Evolutionary conservation across 2,797 vertebrate genomes (phyloP).

Genomic region (Poeciliopsis paucimaculata): DNA sequence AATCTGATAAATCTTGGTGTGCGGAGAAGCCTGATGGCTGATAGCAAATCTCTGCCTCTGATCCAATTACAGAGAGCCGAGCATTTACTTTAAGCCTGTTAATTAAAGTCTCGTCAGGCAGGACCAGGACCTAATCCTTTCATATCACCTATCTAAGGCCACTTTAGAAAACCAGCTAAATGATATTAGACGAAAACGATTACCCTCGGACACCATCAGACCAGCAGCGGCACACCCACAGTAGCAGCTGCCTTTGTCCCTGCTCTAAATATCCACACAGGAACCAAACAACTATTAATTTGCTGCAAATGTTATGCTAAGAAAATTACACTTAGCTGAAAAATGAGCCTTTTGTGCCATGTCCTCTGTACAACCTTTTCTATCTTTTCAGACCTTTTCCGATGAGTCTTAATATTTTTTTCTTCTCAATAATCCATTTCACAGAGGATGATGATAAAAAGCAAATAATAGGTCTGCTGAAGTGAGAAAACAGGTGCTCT

Average conservation of each 20-base stretch:
- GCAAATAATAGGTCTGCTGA: slow-evolving; percentile 4
- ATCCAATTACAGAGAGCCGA: slow-evolving; percentile 79
- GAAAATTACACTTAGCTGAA: slow-evolving; percentile 1
- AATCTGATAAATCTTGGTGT: slow-evolving; percentile 71
- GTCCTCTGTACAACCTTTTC: slow-evolving; percentile 12
- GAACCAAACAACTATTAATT: slow-evolving; percentile 16
- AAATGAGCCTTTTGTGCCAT: slow-evolving; percentile 3
- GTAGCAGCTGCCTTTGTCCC: neutral
- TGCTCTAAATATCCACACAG: neutral
- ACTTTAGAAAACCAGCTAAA: slow-evolving; percentile 65
- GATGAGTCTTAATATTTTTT: neutral
- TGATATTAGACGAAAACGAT: slow-evolving; percentile 59
- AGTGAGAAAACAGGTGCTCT: slow-evolving; percentile 6
- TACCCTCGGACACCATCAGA: slow-evolving; percentile 43
- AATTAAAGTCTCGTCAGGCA: slow-evolving; percentile 80
- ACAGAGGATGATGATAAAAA: slow-evolving; percentile 11
- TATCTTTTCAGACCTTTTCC: slow-evolving; percentile 13
- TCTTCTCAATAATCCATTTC: neutral
- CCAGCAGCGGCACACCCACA: slow-evolving; percentile 23
- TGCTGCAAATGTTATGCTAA: slow-evolving; percentile 1
- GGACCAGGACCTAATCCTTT: slow-evolving; percentile 68
- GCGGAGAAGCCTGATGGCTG: slow-evolving; percentile 79
- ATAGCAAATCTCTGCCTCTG: slow-evolving; percentile 76
- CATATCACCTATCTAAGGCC: slow-evolving; percentile 70
- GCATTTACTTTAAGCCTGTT: slow-evolving; percentile 83